These are phyloP conservation scores for Exocentrus adspersus DNA, from an alignment of 2,888 invertebrate species.

Conservation along the genomic window DNA sequence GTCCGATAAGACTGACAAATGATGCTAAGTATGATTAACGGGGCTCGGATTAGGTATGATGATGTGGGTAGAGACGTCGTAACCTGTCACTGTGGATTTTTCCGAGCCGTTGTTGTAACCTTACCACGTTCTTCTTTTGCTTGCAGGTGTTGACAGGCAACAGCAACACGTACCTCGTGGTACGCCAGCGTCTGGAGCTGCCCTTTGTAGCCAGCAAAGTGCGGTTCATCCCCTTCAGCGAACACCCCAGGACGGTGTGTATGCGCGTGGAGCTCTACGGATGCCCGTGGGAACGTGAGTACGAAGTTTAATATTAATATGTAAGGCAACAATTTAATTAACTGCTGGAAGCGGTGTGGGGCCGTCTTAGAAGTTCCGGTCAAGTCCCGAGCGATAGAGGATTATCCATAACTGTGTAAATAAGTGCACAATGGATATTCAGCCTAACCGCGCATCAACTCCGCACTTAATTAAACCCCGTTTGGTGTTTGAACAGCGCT, in stretches of 20 bases:
- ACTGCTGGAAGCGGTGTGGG: no score
- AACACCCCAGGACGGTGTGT: conserved; percentile 87
- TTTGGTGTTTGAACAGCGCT: conserved; percentile 40
- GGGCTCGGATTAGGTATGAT: conserved; percentile 42
- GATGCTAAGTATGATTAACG: conserved; percentile 52
- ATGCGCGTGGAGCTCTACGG: conserved; percentile 93
- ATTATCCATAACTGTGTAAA: conserved; percentile 12
- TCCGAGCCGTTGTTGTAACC: no score
- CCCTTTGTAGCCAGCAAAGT: conserved; percentile 88
- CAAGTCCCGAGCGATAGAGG: conserved; percentile 5
- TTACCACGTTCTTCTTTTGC: conserved; percentile 25
- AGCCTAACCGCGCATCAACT: conserved; percentile 14
- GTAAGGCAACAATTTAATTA: not conserved
- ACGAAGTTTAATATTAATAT: not conserved
- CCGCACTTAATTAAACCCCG: conserved; percentile 37
- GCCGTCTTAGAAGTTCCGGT: conserved; percentile 10
- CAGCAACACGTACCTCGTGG: conserved; percentile 79
- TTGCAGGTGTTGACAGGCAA: conserved; percentile 80
- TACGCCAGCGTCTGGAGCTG: conserved; percentile 77
- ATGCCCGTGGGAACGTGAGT: conserved; percentile 81
- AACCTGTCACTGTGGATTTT: conserved; percentile 30
- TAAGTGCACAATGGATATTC: not conserved
- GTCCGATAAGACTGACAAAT: conserved; percentile 55
- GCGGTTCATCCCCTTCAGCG: conserved; percentile 88
- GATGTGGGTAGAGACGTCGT: conserved; percentile 26